These are phyloP conservation scores for Megaptera novaeangliae DNA, from an alignment of 2,113 vertebrate genomes.

Conservation along the genomic window DNA sequence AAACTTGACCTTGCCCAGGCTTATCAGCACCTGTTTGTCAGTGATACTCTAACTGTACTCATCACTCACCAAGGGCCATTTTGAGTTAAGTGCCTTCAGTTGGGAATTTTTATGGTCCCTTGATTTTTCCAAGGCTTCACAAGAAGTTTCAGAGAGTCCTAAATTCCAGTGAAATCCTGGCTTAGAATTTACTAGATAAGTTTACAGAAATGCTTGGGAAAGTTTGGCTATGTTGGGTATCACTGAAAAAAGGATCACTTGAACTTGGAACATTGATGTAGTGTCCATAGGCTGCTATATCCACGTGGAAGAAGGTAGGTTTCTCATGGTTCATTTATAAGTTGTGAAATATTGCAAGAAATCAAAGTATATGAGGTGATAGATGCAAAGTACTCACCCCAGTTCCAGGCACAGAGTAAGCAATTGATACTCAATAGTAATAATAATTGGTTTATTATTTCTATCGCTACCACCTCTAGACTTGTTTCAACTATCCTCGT, in stretches of 20 bases:
- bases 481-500: neutral
- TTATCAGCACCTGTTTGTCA: slow-evolving; percentile 44
- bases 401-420: neutral
- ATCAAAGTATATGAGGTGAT: neutral
- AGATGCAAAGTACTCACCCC: neutral
- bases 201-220: neutral
- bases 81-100: neutral
- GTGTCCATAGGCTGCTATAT: rapidly evolving
- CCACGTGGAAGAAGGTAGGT: neutral
- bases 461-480: neutral
- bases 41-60: neutral
- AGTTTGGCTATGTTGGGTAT: neutral
- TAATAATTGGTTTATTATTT: neutral
- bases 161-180: neutral
- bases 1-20: slow-evolving; percentile 50
- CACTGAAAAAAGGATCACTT: neutral
- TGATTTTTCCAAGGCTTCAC: neutral
- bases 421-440: neutral
- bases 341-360: neutral
- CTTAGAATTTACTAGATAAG: neutral
- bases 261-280: neutral
- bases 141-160: neutral
- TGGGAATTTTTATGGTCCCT: neutral
- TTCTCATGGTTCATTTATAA: neutral
- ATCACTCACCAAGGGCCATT: slow-evolving; percentile 43